Evolutionary conservation across 2,797 vertebrate species (phyloP).

Genomic region (Neosalanx taihuensis): DNA sequence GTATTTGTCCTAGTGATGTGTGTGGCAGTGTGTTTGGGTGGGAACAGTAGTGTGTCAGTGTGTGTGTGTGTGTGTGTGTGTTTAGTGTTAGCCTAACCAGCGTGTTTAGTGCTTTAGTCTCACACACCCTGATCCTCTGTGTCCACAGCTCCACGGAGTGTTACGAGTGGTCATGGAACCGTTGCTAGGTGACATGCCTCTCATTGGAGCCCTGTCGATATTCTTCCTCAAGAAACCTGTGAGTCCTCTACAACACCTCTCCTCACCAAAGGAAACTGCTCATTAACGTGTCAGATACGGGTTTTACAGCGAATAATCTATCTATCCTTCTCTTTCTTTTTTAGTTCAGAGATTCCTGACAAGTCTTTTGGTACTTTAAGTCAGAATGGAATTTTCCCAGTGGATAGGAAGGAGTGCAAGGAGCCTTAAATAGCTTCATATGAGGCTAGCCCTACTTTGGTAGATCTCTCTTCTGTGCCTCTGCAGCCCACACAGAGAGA

Average conservation of each 20-base stretch:
- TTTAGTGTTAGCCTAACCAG: neutral
- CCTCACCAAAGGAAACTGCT: neutral
- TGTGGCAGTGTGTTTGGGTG: conserved; percentile 3
- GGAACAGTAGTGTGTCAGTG: conserved; percentile 16
- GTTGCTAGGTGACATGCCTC: conserved; percentile 90
- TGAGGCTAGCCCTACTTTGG: conserved; percentile 62
- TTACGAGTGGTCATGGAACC: conserved; percentile 96
- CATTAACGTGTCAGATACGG: conserved; percentile 4
- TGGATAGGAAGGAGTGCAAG: conserved; percentile 41
- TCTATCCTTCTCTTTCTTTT: neutral
- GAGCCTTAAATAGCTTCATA: conserved; percentile 63
- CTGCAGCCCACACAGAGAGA: conserved; percentile 10
- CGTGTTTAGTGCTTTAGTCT: conserved; percentile 14
- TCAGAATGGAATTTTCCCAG: conserved; percentile 45
- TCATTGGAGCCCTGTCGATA: conserved; percentile 90
- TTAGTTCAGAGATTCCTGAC: conserved; percentile 22
- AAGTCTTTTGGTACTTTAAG: conserved; percentile 54
- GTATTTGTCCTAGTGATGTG: conserved; percentile 3
- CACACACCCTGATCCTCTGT: conserved; percentile 29
- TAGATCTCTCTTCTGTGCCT: conserved; percentile 37
- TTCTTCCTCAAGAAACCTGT: conserved; percentile 98
- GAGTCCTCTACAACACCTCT: conserved; percentile 58
- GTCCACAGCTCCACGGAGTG: conserved; percentile 87
- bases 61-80: conserved; percentile 7
- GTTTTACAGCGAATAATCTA: neutral